These are phyloP conservation scores for Burhinus oedicnemus DNA, from an alignment of 2,113 vertebrate genomes.

Conservation along the genomic window DNA sequence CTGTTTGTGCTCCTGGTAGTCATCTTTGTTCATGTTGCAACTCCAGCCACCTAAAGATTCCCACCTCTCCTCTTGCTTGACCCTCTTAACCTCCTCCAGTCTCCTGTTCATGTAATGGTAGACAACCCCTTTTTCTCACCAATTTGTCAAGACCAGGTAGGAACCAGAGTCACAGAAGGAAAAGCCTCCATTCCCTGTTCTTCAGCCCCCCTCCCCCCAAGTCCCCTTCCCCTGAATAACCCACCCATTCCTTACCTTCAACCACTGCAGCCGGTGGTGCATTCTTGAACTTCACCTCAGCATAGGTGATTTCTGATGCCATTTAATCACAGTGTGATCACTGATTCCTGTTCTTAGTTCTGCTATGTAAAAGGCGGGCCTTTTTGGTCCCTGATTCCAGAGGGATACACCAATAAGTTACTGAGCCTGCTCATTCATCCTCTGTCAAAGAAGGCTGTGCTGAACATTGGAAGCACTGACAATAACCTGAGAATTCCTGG, in stretches of 20 bases:
- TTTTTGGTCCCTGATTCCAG: background rate
- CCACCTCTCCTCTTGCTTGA: background rate
- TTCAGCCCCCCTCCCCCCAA: background rate
- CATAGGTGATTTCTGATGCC: constrained; percentile 62
- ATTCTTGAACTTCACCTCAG: constrained; percentile 56
- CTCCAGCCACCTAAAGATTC: background rate
- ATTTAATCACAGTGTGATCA: background rate
- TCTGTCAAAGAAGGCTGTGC: background rate
- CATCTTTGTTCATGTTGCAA: background rate
- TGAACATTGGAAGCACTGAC: background rate
- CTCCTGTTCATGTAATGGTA: background rate
- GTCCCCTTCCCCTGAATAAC: background rate
- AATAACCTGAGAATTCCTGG: background rate
- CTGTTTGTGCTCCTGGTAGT: background rate
- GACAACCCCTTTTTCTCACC: background rate
- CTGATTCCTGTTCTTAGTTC: background rate
- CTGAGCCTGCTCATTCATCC: background rate
- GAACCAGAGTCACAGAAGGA: background rate
- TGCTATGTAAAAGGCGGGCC: background rate
- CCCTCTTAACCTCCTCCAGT: background rate
- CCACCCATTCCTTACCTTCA: constrained; percentile 31
- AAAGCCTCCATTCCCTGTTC: background rate
- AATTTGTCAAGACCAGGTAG: background rate
- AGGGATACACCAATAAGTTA: background rate
- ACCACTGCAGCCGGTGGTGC: background rate